phyloP scores from a whole-genome alignment of 2,113 vertebrate genomes.

The Crypturellus undulatus region DNA sequence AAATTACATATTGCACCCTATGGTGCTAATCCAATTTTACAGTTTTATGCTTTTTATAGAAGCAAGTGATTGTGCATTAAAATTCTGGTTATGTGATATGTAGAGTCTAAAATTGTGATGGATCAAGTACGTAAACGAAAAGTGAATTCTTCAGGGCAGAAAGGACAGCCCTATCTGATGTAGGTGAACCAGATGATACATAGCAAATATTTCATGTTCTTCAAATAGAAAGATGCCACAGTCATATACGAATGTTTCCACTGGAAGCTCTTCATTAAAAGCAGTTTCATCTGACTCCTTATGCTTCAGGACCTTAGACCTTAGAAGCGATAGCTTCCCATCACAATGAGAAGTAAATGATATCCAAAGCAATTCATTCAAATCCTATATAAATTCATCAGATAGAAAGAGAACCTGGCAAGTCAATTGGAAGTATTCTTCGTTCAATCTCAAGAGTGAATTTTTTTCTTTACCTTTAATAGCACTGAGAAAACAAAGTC shows the following conservation, averaged over 20 bases:
- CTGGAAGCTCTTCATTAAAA: not conserved
- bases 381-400: not conserved
- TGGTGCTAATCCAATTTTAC: conserved; percentile 45
- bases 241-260: not conserved
- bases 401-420: not conserved
- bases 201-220: not conserved
- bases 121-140: conserved; percentile 1
- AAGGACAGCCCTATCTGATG: not conserved
- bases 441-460: not conserved
- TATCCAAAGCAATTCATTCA: not conserved
- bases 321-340: not conserved
- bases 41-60: conserved; percentile 9
- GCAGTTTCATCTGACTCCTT: not conserved
- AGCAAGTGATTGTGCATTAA: not conserved
- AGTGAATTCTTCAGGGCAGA: conserved; percentile 12
- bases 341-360: not conserved
- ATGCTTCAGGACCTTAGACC: not conserved
- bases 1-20: not conserved
- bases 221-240: not conserved
- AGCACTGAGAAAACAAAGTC: not conserved
- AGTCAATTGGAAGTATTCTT: not conserved
- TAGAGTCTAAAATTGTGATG: not conserved
- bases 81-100: conserved; percentile 10
- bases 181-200: conserved; percentile 23
- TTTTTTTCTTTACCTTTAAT: not conserved